Evolutionary conservation across 53 echinoderm and acorn worm species (phyloP), one percentile per base, ranked within the genome.

Genomic region (Henricia sp.): DNA sequence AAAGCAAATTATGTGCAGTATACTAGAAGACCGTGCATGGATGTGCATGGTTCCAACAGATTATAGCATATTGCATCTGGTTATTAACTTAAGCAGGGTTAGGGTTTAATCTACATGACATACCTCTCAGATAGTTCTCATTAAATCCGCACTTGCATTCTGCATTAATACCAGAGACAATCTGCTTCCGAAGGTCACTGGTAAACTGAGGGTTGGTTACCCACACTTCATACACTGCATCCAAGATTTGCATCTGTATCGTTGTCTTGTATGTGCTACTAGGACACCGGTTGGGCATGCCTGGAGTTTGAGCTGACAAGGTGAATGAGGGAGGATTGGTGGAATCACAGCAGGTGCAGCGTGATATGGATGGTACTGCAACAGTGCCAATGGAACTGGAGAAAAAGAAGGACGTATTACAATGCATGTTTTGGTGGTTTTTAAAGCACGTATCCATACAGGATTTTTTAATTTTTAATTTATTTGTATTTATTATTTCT

Each of bases 81-180:
- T n/a, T n/a, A n/a, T n/a, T n/a, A n/a, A n/a, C n/a, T n/a, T n/a
- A n/a, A n/a, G n/a, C n/a, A n/a, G n/a, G n/a, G n/a, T n/a, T n/a
- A n/a, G n/a, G n/a, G n/a, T n/a, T n/a, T n/a, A n/a, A n/a, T n/a
- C n/a, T n/a, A n/a, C n/a, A n/a, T n/a, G 37, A 33, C 77, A 44
- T 54, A 94, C 94, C 88, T 89, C 71, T 82, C 4, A 94, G 36
- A 58, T 91, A 94, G 41, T 52, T 64, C 12, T 74, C 68, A 62
- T 70, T 91, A 60, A 99, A 99, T 1, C 91, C 88, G 87, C 99
- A 99, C 50, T 89, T 66, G 86, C 99, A 99, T 42, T 86, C 67
- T 23, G 51, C 58, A 29, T 87, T 88, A 20, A 99, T 57, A 0
- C 94, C 94, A 3, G 52, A 9, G 1, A 85, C 92, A 1, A 99